Evolutionary conservation across 2,797 vertebrate genomes (phyloP).

Genomic region (Muscicapa striata): DNA sequence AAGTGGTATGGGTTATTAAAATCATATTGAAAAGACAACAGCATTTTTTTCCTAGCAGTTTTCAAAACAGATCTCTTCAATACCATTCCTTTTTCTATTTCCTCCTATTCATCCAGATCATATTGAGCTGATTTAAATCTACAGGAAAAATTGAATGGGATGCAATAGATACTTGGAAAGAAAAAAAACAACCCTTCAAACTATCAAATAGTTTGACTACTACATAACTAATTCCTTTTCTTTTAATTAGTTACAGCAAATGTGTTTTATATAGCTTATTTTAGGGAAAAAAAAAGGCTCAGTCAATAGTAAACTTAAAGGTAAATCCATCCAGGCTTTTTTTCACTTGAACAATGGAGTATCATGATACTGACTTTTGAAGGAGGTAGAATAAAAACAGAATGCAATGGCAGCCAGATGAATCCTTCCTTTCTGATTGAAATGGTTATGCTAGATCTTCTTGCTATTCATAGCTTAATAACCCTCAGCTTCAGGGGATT

Average conservation of each 20-base stretch:
- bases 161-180: not conserved
- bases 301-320: not conserved
- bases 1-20: not conserved
- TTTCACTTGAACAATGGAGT: not conserved
- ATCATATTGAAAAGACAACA: not conserved
- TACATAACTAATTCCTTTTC: not conserved
- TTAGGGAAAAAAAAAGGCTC: not conserved
- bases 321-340: not conserved
- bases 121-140: conserved; percentile 9
- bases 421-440: not conserved
- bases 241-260: not conserved
- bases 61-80: not conserved
- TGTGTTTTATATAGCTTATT: not conserved
- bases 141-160: not conserved
- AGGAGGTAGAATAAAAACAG: not conserved
- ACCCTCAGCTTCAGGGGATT: not conserved
- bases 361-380: not conserved
- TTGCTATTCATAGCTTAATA: not conserved
- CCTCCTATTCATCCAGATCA: not conserved
- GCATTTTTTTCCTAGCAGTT: not conserved
- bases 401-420: no score
- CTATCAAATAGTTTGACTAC: not conserved
- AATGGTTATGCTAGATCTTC: not conserved
- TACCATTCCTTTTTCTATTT: not conserved
- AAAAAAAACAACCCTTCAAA: not conserved